Percentiles rank a stretch among this genome's conserved stretches.
These are phyloP conservation scores for Sarcophaga variegata DNA, from an alignment of 2,888 invertebrate genomes.

Conservation along the genomic window DNA sequence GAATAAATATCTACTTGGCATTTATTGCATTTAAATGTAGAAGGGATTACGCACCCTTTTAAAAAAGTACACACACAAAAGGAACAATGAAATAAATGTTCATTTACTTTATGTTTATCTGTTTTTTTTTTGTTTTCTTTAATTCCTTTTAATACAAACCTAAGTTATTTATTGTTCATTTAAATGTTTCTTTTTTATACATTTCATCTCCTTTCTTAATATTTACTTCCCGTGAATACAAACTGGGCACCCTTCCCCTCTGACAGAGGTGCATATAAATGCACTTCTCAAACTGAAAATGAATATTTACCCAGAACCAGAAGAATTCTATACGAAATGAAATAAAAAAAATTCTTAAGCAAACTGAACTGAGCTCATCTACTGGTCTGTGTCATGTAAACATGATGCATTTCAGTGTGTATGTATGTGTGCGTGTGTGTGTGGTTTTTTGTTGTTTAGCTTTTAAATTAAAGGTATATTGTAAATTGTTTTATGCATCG, in stretches of 20 bases:
- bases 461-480: constrained; percentile 62
- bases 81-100: constrained; percentile 48
- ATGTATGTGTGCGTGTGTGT: constrained; percentile 40
- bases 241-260: background rate
- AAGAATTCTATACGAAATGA: constrained; percentile 6
- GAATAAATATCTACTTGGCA: constrained; percentile 35
- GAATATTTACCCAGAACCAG: constrained; percentile 57
- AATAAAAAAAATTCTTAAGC: constrained; percentile 23
- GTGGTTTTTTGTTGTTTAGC: constrained; percentile 62
- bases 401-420: constrained; percentile 66
- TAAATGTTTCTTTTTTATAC: constrained; percentile 49
- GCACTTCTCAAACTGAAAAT: constrained; percentile 52
- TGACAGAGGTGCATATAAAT: background rate
- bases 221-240: constrained; percentile 32
- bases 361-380: constrained; percentile 37
- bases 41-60: constrained; percentile 67
- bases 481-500: constrained; percentile 68
- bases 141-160: constrained; percentile 34
- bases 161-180: constrained; percentile 66
- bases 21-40: constrained; percentile 47
- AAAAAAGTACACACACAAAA: constrained; percentile 35
- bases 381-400: constrained; percentile 65
- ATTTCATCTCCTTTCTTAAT: constrained; percentile 31
- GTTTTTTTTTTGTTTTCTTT: constrained; percentile 10
- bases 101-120: constrained; percentile 46